These are phyloP conservation scores for Phanerotoma sp. DNA, from an alignment of 2,888 invertebrate species.

Conservation along the genomic window DNA sequence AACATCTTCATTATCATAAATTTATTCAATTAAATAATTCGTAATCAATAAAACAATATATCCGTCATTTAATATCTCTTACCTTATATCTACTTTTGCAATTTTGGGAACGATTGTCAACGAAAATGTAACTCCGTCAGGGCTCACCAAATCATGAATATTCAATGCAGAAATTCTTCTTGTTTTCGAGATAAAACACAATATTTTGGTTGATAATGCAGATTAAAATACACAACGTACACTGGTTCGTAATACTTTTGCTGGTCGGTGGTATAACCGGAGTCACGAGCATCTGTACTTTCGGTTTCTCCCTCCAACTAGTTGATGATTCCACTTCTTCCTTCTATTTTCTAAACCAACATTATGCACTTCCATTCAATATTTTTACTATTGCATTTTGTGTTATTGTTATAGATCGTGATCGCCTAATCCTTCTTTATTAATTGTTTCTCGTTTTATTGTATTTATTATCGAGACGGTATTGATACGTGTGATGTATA, in stretches of 20 bases:
- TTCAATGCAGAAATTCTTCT: no score
- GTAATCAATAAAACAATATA: no score
- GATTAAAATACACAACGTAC: constrained; percentile 3
- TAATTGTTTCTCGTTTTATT: not conserved
- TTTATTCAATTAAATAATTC: no score
- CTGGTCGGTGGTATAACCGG: constrained; percentile 21
- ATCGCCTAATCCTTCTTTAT: no score
- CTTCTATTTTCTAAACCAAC: not conserved
- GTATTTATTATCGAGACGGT: not conserved
- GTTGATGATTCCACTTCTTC: constrained; percentile 19
- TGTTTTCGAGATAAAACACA: not conserved
- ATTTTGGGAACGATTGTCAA: no score
- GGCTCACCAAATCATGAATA: no score
- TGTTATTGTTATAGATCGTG: not conserved
- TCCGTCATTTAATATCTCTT: no score
- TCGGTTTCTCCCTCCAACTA: constrained; percentile 37
- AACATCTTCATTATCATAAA: no score
- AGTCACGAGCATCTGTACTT: constrained; percentile 41
- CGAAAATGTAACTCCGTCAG: no score
- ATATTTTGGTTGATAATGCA: not conserved
- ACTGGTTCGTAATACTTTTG: constrained; percentile 22
- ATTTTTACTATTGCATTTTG: no score
- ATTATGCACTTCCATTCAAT: not conserved
- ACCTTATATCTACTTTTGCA: no score
- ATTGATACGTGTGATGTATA: no score